Evolutionary conservation across 2,888 invertebrate species (phyloP).

Genomic region (Platycnemis pennipes): DNA sequence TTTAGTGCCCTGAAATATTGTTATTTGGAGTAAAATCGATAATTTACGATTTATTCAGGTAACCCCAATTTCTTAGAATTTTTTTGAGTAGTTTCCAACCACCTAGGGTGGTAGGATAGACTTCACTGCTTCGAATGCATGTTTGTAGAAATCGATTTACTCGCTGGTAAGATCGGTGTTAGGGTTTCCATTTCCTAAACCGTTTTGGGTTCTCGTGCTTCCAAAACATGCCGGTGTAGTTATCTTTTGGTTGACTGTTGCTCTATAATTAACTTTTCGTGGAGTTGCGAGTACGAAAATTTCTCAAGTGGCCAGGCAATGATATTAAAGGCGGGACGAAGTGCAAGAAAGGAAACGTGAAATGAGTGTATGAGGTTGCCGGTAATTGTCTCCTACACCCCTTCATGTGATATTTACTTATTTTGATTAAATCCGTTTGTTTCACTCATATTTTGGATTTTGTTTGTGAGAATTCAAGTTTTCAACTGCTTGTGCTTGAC

Average conservation of each 20-base stretch:
- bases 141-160: slow-evolving; percentile 66
- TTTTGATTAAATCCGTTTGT: neutral
- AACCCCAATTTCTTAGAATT: neutral
- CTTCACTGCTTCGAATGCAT: slow-evolving; percentile 18
- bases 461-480: neutral
- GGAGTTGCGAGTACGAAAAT: neutral
- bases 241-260: neutral
- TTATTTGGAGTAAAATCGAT: neutral
- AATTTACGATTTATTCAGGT: neutral
- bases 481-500: slow-evolving; percentile 27
- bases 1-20: slow-evolving; percentile 55
- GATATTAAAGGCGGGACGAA: slow-evolving; percentile 57
- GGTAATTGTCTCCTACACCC: neutral
- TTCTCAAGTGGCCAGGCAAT: neutral
- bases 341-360: slow-evolving; percentile 49
- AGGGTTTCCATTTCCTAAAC: slow-evolving; percentile 63
- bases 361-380: slow-evolving; percentile 19
- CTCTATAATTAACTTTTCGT: slow-evolving; percentile 5
- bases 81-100: neutral
- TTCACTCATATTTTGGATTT: neutral
- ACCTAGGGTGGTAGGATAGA: neutral
- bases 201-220: slow-evolving; percentile 9
- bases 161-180: slow-evolving; percentile 60
- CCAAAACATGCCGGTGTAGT: slow-evolving; percentile 21
- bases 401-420: neutral